A percentile compares a stretch with the other conserved stretches of the same genome.
Conservation (phyloP, 2,113 vertebrate genomes). For the Meles meles region DNA sequence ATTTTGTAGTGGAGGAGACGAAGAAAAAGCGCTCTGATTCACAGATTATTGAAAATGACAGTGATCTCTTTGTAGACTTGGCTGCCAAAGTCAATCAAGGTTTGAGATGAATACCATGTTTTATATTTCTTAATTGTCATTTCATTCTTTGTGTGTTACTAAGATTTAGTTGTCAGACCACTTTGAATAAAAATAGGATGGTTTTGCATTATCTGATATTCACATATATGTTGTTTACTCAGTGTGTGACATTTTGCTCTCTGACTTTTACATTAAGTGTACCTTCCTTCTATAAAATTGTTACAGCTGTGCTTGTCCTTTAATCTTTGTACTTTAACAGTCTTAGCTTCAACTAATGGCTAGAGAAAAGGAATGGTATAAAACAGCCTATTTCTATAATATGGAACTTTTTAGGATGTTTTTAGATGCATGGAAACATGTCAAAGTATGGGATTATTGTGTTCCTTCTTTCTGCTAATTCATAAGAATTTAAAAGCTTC, state of each 20-base stretch:
- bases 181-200: neutral
- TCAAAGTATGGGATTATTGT: neutral
- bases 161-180: neutral
- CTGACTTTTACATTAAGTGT: neutral
- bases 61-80: constrained; percentile 95
- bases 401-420: neutral
- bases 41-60: constrained; percentile 84
- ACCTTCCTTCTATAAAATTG: neutral
- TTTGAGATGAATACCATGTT: constrained; percentile 64
- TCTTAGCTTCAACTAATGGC: neutral
- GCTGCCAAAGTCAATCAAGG: constrained; percentile 95
- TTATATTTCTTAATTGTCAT: constrained; percentile 12
- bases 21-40: constrained; percentile 84
- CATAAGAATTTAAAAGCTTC: neutral
- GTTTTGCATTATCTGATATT: neutral
- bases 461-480: neutral
- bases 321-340: neutral
- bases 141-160: neutral
- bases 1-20: constrained; percentile 88
- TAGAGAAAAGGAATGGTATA: neutral
- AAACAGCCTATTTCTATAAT: neutral
- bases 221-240: neutral
- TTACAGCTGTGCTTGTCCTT: neutral
- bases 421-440: neutral
- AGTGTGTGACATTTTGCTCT: neutral